A percentile compares a stretch with the other conserved stretches of the same genome.
These are phyloP conservation scores for Procambarus virginalis DNA, from an alignment of 1,140 invertebrate genomes.

Conservation along the genomic window DNA sequence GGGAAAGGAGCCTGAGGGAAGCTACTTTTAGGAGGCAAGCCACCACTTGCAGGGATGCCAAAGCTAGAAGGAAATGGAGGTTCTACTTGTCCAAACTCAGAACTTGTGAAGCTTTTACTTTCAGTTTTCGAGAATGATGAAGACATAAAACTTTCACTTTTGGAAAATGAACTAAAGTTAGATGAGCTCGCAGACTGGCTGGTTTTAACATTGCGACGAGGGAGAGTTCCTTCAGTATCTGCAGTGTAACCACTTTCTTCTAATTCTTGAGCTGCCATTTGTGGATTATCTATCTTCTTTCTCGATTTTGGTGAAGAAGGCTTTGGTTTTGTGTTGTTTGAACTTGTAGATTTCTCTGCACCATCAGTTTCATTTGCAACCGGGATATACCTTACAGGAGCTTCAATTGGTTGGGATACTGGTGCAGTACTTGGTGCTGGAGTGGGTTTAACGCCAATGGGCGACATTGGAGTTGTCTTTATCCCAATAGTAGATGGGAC, in stretches of 20 bases:
- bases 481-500: background rate
- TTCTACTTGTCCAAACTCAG: conserved; percentile 34
- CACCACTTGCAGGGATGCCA: conserved; percentile 43
- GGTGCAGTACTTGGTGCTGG: background rate
- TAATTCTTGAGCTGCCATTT: conserved; percentile 73
- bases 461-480: conserved; percentile 5
- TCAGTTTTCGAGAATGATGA: conserved; percentile 64
- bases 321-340: conserved; percentile 72
- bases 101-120: conserved; percentile 54
- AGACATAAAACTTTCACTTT: conserved; percentile 64
- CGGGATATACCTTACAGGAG: conserved; percentile 18
- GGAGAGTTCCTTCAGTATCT: conserved; percentile 75
- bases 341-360: conserved; percentile 30
- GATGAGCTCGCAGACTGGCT: conserved; percentile 31
- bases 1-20: conserved; percentile 42
- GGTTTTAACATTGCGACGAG: conserved; percentile 48
- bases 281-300: conserved; percentile 72
- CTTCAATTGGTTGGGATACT: background rate
- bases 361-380: conserved; percentile 19
- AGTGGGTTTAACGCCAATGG: conserved; percentile 7
- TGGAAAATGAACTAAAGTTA: conserved; percentile 53
- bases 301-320: conserved; percentile 79
- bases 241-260: conserved; percentile 82
- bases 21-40: conserved; percentile 17
- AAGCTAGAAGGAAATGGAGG: conserved; percentile 30